phyloP scores from a whole-genome alignment of 2,888 invertebrate species.

The Ferrisia virgata region DNA sequence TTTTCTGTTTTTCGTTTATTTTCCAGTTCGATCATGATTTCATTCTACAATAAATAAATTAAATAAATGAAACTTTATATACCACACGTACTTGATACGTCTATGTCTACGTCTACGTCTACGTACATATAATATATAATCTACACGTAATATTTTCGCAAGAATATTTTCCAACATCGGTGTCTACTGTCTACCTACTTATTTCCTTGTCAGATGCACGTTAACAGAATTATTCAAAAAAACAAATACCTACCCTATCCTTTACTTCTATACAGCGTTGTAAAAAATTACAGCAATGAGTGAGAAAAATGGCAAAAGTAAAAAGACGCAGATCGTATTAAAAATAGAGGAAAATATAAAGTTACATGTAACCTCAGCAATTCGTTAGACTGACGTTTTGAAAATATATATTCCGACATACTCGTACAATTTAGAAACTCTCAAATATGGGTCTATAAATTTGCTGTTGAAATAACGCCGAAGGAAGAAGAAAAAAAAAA shows the following conservation, averaged over 20 bases:
- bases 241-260: background rate
- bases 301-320: background rate
- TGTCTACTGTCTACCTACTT: background rate
- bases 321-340: background rate
- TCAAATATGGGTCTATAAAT: background rate
- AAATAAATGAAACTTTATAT: no score
- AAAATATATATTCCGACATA: background rate
- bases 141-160: no score
- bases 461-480: background rate
- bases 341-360: background rate
- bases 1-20: background rate
- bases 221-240: background rate
- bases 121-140: background rate
- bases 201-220: background rate
- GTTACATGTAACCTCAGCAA: background rate
- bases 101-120: background rate
- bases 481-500: background rate
- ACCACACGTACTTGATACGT: no score
- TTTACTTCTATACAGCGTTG: no score
- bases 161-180: background rate
- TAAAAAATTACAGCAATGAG: background rate
- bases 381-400: conserved; percentile 18
- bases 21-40: background rate
- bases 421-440: background rate
- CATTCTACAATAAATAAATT: background rate